A percentile compares a stretch with the other conserved stretches of the same genome.
phyloP scores from a whole-genome alignment of 2,888 invertebrate genomes.

The Apeira syringaria region DNA sequence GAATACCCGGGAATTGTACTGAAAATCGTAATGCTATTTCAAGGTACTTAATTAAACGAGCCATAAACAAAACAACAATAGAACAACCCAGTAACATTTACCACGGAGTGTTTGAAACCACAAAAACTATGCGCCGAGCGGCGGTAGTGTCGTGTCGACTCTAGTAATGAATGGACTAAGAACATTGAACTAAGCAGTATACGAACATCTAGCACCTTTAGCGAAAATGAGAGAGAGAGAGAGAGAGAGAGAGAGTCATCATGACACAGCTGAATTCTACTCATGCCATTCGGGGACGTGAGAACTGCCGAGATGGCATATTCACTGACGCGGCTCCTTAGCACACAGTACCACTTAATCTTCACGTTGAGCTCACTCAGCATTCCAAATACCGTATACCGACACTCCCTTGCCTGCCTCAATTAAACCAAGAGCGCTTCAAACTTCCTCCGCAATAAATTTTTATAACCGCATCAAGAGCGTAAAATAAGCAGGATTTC shows the following conservation, averaged over 20 bases:
- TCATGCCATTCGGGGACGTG: slow-evolving; percentile 37
- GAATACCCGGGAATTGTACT: slow-evolving; percentile 13
- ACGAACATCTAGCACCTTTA: slow-evolving; percentile 32
- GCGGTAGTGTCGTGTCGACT: slow-evolving; percentile 32
- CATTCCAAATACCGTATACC: slow-evolving; percentile 40
- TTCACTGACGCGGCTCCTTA: slow-evolving; percentile 45
- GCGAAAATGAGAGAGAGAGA: no score
- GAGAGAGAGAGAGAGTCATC: no score
- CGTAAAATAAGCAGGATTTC: slow-evolving; percentile 34
- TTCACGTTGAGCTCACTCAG: slow-evolving; percentile 44
- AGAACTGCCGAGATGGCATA: slow-evolving; percentile 43
- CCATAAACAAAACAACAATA: slow-evolving; percentile 38
- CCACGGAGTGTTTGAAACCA: slow-evolving; percentile 33
- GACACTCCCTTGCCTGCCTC: slow-evolving; percentile 38
- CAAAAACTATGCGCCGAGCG: slow-evolving; percentile 42
- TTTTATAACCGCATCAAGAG: slow-evolving; percentile 37
- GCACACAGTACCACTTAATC: slow-evolving; percentile 44
- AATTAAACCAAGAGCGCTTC: slow-evolving; percentile 43
- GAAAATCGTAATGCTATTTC: slow-evolving; percentile 15
- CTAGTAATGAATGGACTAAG: slow-evolving; percentile 48
- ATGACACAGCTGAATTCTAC: slow-evolving; percentile 36
- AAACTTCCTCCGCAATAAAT: slow-evolving; percentile 30
- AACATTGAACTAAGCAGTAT: slow-evolving; percentile 36
- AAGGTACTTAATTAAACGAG: slow-evolving; percentile 34
- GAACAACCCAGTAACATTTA: slow-evolving; percentile 34